Base-by-base conservation (phyloP, 2,888 invertebrate species). In the Perizoma flavofasciatum region DNA sequence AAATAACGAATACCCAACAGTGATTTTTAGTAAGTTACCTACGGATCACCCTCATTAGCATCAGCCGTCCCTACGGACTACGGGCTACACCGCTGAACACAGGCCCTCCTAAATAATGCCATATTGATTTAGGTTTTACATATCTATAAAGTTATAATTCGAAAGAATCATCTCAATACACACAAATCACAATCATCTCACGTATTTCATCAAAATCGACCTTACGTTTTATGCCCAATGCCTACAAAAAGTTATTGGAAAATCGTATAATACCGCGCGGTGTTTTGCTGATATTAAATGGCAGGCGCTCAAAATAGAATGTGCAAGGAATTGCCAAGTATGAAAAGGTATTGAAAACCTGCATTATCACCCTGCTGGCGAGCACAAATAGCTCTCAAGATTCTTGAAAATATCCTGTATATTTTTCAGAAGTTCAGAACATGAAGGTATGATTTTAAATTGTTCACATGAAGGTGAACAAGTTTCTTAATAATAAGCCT, bases 381-480 rank as follows among this genome's bases (percentile, higher is more conserved):
- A 47, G 33, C 61, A 70, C 65, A 70, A 70, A n/a, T 59, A 52
- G 59, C 64, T 55, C 58, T 68, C 34, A 51, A 63, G 48, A 45
- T 50, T 49, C 62, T 55, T 67, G 60, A 55, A 65, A 66, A 67
- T 65, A n/a, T n/a, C n/a, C n/a, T n/a, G n/a, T n/a, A n/a, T n/a
- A n/a, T n/a, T n/a, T n/a, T n/a, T n/a, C n/a, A n/a, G n/a, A n/a
- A n/a, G n/a, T n/a, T n/a, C n/a, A n/a, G n/a, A n/a, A n/a, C n/a
- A n/a, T n/a, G n/a, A n/a, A n/a, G n/a, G n/a, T n/a, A n/a, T n/a
- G n/a, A n/a, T n/a, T n/a, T n/a, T n/a, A n/a, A n/a, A n/a, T n/a
- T n/a, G n/a, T n/a, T n/a, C n/a, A n/a, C n/a, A n/a, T n/a, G n/a
- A n/a, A n/a, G n/a, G n/a, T n/a, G n/a, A n/a, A n/a, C n/a, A n/a